phyloP scores from a whole-genome alignment of 2,888 invertebrate species.

The Drosophila kuntzei region DNA sequence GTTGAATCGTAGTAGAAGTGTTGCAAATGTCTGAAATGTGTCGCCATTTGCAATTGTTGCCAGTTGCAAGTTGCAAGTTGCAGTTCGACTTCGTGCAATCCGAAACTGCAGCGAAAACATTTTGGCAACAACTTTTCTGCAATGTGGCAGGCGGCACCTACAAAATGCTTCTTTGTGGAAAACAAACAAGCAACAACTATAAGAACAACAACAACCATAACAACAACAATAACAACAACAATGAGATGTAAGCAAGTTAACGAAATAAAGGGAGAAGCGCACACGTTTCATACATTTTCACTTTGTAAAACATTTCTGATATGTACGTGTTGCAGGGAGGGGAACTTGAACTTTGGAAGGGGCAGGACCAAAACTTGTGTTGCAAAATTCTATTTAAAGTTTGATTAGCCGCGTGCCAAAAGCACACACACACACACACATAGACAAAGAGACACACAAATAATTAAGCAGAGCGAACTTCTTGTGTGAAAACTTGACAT shows the following conservation, averaged over 20 bases:
- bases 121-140: slow-evolving; percentile 62
- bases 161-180: slow-evolving; percentile 75
- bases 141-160: slow-evolving; percentile 74
- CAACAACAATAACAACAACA: slow-evolving; percentile 4
- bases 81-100: slow-evolving; percentile 37
- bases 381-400: slow-evolving; percentile 77
- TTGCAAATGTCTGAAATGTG: slow-evolving; percentile 74
- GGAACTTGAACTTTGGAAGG: not conserved
- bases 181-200: slow-evolving; percentile 45
- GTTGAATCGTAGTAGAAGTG: slow-evolving; percentile 53
- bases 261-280: slow-evolving; percentile 12
- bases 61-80: slow-evolving; percentile 22
- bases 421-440: slow-evolving; percentile 34
- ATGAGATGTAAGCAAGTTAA: slow-evolving; percentile 3
- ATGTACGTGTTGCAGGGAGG: slow-evolving; percentile 58
- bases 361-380: slow-evolving; percentile 24
- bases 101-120: slow-evolving; percentile 53
- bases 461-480: slow-evolving; percentile 73
- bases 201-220: slow-evolving; percentile 27
- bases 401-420: slow-evolving; percentile 68
- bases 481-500: slow-evolving; percentile 52
- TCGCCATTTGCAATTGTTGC: slow-evolving; percentile 65
- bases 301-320: slow-evolving; percentile 81
- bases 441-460: slow-evolving; percentile 48
- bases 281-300: slow-evolving; percentile 78